phyloP scores from a whole-genome alignment of 2,797 vertebrate species.

The Amblyopsis hoosieri region DNA sequence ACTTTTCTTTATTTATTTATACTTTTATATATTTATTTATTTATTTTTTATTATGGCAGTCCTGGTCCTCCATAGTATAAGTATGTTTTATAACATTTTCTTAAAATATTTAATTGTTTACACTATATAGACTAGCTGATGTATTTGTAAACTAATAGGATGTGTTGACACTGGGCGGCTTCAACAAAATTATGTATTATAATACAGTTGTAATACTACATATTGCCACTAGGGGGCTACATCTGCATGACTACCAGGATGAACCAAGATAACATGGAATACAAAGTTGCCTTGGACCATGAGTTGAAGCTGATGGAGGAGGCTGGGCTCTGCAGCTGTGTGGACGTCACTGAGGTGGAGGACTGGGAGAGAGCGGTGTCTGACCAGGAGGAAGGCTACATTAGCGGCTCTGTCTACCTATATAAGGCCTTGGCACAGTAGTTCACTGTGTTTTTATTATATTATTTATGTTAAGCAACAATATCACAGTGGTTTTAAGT shows the following conservation, averaged over 20 bases:
- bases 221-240: constrained; percentile 79
- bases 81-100: too few species aligned
- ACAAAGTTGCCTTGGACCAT: constrained; percentile 79
- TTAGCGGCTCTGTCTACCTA: constrained; percentile 72
- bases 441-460: neutral
- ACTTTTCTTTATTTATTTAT: too few species aligned
- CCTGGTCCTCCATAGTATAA: too few species aligned
- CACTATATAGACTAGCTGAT: too few species aligned
- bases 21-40: too few species aligned
- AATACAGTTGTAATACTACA: neutral
- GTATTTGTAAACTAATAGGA: too few species aligned
- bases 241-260: constrained; percentile 89
- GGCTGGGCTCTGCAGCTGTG: constrained; percentile 73
- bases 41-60: too few species aligned
- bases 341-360: constrained; percentile 74
- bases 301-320: constrained; percentile 74
- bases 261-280: constrained; percentile 79
- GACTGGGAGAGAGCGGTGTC: constrained; percentile 85
- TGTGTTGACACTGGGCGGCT: too few species aligned
- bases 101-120: too few species aligned
- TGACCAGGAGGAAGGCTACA: constrained; percentile 76
- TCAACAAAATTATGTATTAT: too few species aligned
- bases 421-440: constrained; percentile 62
- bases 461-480: too few species aligned
- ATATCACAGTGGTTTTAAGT: too few species aligned